A percentile compares a stretch with the other conserved stretches of the same genome.
Conservation (phyloP, 2,797 vertebrate genomes). For the Mallotus villosus region DNA sequence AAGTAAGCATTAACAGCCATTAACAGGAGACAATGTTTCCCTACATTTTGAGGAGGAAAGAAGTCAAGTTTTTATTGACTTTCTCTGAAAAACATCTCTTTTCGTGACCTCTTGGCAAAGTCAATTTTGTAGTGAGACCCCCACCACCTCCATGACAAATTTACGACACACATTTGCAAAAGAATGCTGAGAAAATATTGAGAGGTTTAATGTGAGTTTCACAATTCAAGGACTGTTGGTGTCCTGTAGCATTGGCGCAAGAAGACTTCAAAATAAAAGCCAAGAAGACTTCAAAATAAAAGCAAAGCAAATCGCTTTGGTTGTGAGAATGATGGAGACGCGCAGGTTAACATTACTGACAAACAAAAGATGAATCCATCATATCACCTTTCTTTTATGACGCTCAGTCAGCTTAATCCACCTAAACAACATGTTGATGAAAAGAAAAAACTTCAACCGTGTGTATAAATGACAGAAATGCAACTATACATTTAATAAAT, state of each 20-base stretch:
- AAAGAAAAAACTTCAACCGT: not conserved
- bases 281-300: not conserved
- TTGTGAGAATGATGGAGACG: not conserved
- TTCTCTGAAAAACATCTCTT: not conserved
- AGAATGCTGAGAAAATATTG: too few relatives aligned
- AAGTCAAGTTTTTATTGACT: not conserved
- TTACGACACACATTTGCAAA: too few relatives aligned
- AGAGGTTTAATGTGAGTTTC: too few relatives aligned
- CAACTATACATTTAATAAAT: not conserved
- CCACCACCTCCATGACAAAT: too few relatives aligned
- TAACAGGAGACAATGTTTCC: conserved; percentile 47
- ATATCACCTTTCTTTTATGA: not conserved
- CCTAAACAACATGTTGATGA: too few relatives aligned
- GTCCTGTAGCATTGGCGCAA: not conserved
- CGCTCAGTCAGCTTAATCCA: not conserved
- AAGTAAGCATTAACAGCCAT: conserved; percentile 40
- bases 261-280: too few relatives aligned
- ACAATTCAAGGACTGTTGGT: conserved; percentile 6
- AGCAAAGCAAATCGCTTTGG: not conserved
- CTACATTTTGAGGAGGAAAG: conserved; percentile 29
- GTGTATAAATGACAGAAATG: not conserved
- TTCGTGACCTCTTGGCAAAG: too few relatives aligned
- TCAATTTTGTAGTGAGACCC: too few relatives aligned
- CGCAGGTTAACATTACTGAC: not conserved
- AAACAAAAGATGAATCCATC: not conserved